A percentile compares a stretch with the other conserved stretches of the same genome.
phyloP scores from a whole-genome alignment of 2,113 vertebrate species.

The Electrona antarctica region DNA sequence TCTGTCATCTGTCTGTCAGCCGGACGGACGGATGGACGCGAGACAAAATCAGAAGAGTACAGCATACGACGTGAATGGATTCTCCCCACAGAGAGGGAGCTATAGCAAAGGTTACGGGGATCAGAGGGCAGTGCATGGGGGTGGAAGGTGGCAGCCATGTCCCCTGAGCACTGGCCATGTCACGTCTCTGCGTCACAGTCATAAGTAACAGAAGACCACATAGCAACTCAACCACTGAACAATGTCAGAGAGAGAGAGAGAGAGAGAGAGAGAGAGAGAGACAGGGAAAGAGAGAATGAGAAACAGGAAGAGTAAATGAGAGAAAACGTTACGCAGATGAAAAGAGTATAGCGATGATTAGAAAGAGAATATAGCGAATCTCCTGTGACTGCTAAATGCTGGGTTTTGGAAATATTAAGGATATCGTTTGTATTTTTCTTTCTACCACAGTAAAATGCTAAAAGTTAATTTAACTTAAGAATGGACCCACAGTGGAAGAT shows the following conservation, averaged over 20 bases:
- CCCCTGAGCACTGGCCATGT: slow-evolving; percentile 61
- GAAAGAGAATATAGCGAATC: not conserved
- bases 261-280: not conserved
- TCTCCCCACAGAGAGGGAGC: slow-evolving; percentile 39
- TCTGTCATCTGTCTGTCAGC: slow-evolving; percentile 53
- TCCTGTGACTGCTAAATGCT: not conserved
- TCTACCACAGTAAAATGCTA: no score
- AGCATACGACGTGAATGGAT: slow-evolving; percentile 10
- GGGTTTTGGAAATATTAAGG: no score
- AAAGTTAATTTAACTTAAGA: no score
- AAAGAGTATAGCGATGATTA: not conserved
- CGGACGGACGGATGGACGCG: slow-evolving; percentile 38
- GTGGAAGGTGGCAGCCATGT: slow-evolving; percentile 56
- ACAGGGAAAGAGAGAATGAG: no score
- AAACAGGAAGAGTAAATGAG: no score
- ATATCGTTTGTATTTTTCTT: no score
- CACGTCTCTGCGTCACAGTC: slow-evolving; percentile 51
- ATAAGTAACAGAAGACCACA: slow-evolving; percentile 23
- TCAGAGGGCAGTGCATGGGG: slow-evolving; percentile 46
- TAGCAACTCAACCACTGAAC: not conserved
- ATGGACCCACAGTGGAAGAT: no score
- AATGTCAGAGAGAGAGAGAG: not conserved
- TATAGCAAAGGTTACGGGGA: slow-evolving; percentile 42
- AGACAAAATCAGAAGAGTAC: slow-evolving; percentile 17
- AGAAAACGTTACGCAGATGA: not conserved